phyloP scores from a whole-genome alignment of 2,888 invertebrate genomes.

The Merodon equestris region DNA sequence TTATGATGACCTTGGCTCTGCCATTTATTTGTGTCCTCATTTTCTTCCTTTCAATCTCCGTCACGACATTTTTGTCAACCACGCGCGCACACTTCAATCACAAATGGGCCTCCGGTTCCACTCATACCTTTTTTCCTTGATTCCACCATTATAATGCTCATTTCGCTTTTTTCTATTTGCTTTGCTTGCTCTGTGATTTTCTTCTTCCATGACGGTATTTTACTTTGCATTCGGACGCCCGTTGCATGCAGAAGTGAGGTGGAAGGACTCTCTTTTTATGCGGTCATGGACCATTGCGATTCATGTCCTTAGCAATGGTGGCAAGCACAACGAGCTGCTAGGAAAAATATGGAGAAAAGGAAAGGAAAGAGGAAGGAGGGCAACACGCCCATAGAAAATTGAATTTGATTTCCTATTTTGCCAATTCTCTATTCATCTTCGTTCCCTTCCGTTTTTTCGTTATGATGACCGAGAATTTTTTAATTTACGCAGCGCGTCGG shows the following conservation, averaged over 20 bases:
- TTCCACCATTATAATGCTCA: background rate
- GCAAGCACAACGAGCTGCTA: slow-evolving; percentile 34
- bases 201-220: slow-evolving; percentile 18
- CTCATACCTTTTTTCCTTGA: slow-evolving; percentile 6
- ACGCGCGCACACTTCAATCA: slow-evolving; percentile 63
- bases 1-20: slow-evolving; percentile 66
- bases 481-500: background rate
- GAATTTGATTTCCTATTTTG: slow-evolving; percentile 53
- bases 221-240: background rate
- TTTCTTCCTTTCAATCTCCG: slow-evolving; percentile 55
- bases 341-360: background rate
- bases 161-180: slow-evolving; percentile 6
- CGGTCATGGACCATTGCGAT: slow-evolving; percentile 65
- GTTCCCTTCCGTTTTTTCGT: background rate
- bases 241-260: slow-evolving; percentile 28
- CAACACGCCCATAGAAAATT: slow-evolving; percentile 31
- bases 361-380: background rate
- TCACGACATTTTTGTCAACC: slow-evolving; percentile 62
- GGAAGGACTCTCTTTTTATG: slow-evolving; percentile 44
- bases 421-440: background rate
- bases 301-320: slow-evolving; percentile 64
- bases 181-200: slow-evolving; percentile 37
- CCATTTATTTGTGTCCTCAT: slow-evolving; percentile 61
- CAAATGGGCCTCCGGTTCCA: slow-evolving; percentile 57
- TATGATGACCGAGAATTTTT: slow-evolving; percentile 16